Percentiles rank a stretch among this genome's conserved stretches.
These are phyloP conservation scores for Parnassius mnemosyne DNA, from an alignment of 2,888 invertebrate species.

Conservation along the genomic window DNA sequence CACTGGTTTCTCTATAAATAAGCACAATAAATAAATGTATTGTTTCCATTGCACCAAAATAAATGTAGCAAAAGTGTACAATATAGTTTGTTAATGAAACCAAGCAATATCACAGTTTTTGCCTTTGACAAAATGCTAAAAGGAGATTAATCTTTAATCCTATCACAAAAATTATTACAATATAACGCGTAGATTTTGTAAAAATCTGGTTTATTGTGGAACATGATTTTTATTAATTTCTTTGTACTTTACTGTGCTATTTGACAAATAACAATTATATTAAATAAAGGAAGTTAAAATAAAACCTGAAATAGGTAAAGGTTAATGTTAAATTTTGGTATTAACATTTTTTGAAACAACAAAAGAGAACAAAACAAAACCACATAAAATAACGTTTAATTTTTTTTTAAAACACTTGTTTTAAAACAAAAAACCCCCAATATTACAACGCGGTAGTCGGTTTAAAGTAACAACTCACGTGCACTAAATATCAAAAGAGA, in stretches of 20 bases:
- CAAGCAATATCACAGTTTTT: conserved; percentile 70
- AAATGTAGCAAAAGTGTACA: conserved; percentile 24
- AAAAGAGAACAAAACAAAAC: conserved; percentile 39
- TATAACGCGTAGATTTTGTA: conserved; percentile 35
- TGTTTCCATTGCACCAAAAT: conserved; percentile 28
- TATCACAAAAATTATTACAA: conserved; percentile 35
- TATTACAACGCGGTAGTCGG: conserved; percentile 42
- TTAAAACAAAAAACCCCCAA: conserved; percentile 38
- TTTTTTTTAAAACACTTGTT: conserved; percentile 27
- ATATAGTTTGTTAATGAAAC: conserved; percentile 34
- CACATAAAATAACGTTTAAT: conserved; percentile 36
- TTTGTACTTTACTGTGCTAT: conserved; percentile 72
- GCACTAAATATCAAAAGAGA: conserved; percentile 58
- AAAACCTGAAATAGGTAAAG: conserved; percentile 39
- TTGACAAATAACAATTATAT: conserved; percentile 36
- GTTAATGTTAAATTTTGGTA: conserved; percentile 38
- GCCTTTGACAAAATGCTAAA: conserved; percentile 34
- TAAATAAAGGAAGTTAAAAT: conserved; percentile 37
- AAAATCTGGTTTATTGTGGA: conserved; percentile 54
- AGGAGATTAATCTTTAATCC: conserved; percentile 35
- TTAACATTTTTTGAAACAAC: conserved; percentile 33
- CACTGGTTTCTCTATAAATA: conserved; percentile 58
- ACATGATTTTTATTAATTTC: conserved; percentile 56
- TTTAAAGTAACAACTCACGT: conserved; percentile 38
- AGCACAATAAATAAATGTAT: conserved; percentile 36